Evolutionary conservation across 1,140 invertebrate species (phyloP), one percentile per base, ranked within the genome.

Genomic region (Aphelenchoides besseyi): DNA sequence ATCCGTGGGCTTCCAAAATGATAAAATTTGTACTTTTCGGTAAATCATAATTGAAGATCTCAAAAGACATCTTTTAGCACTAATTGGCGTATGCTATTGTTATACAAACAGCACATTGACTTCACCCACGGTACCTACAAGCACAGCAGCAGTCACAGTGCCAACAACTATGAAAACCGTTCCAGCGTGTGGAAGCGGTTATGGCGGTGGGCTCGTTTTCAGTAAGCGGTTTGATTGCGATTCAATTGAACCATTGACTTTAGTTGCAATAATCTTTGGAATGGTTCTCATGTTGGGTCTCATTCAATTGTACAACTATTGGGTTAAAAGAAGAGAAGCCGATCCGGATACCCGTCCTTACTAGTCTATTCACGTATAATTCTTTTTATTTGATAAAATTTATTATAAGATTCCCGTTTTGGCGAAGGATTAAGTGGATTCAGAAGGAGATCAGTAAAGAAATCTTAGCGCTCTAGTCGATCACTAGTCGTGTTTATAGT

Each of bases 201-300:
- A 59, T 33, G 23, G 5, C 18, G 55, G 55, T 12, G 55, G 55
- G 12, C 5, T n/a, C 5, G 5, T 41, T n/a, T 41, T 41, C n/a
- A n/a, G 37, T 41, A 41, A 41, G 5, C 37, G n/a, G n/a, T n/a
- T 41, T 41, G 5, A 41, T 41, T 41, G 5, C 5, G n/a, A 41
- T 41, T 41, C n/a, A 41, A 5, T 8, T n/a, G n/a, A 41, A 41
- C 5, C n/a, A 8, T 41, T 41, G n/a, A 41, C 37, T 41, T 59
- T 59, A 8, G 55, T 59, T 28, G 55, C 55, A 28, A 59, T 59
- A 8, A 28, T 59, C 18, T 59, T 59, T 33, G 55, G 55, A 28
- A 59, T 59, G 55, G 55, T 59, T 5, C 55, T 59, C 5, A 29
- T 33, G 55, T 59, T 59, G 5, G 55, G 55, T 8, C 55, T 59